phyloP scores from a whole-genome alignment of 2,888 invertebrate species.

The Catocala fraxini region DNA sequence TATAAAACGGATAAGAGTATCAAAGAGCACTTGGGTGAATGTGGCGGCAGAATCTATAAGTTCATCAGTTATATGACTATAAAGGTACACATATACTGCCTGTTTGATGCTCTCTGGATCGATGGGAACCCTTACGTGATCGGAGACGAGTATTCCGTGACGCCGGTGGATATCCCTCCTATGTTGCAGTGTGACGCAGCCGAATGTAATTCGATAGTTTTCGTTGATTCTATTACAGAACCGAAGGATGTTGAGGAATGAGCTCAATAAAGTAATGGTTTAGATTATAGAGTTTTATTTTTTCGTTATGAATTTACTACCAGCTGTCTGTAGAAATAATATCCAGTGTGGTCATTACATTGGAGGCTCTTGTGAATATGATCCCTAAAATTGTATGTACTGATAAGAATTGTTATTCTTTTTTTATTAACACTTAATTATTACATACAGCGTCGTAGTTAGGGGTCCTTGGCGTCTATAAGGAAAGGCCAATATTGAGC shows the following conservation, averaged over 20 bases:
- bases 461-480: too few species aligned
- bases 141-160: slow-evolving; percentile 82
- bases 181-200: slow-evolving; percentile 82
- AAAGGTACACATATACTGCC: slow-evolving; percentile 81
- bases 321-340: background rate
- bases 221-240: slow-evolving; percentile 81
- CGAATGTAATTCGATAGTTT: slow-evolving; percentile 80
- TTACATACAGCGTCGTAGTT: too few species aligned
- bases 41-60: slow-evolving; percentile 81
- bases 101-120: slow-evolving; percentile 82
- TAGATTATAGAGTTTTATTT: slow-evolving; percentile 20
- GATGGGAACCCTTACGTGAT: slow-evolving; percentile 84
- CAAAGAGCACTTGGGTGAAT: slow-evolving; percentile 81
- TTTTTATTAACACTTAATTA: too few species aligned
- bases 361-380: too few species aligned
- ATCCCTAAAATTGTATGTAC: too few species aligned
- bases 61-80: slow-evolving; percentile 84
- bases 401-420: too few species aligned
- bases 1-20: slow-evolving; percentile 82
- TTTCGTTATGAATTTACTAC: background rate
- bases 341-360: too few species aligned
- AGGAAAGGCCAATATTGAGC: too few species aligned
- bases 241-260: slow-evolving; percentile 79
- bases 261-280: slow-evolving; percentile 39
- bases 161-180: slow-evolving; percentile 79